Evolutionary conservation across 1,140 invertebrate genomes (phyloP).

Genomic region (Drosophila burlai): DNA sequence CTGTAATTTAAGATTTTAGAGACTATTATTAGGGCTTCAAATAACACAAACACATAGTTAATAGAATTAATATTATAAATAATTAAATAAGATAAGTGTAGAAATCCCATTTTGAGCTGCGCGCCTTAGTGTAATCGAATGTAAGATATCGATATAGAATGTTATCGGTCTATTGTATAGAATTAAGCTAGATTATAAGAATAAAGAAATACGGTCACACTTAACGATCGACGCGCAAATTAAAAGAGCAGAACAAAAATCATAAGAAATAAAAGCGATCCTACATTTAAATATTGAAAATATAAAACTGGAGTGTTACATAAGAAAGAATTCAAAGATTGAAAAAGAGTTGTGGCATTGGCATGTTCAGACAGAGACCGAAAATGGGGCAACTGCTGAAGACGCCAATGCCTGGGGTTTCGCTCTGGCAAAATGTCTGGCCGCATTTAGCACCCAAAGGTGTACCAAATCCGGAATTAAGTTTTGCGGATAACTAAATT

Average conservation of each 20-base stretch:
- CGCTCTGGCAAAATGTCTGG: conserved; percentile 85
- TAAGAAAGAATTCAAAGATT: neutral
- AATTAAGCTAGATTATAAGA: too few species aligned
- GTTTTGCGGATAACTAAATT: conserved; percentile 43
- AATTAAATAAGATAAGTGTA: too few species aligned
- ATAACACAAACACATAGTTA: neutral
- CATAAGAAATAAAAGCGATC: too few species aligned
- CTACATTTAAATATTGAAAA: too few species aligned
- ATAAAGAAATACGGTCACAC: too few species aligned
- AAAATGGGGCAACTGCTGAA: conserved; percentile 63
- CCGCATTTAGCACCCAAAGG: conserved; percentile 65
- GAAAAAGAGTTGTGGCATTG: conserved; percentile 14
- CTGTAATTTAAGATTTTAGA: conserved; percentile 76
- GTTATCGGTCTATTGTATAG: too few species aligned
- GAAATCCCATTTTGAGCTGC: neutral
- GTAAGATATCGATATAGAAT: too few species aligned
- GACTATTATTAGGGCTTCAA: neutral
- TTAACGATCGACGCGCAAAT: too few species aligned
- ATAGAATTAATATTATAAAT: too few species aligned
- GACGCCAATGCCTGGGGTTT: conserved; percentile 65
- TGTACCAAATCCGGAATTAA: conserved; percentile 80
- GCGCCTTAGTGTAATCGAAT: too few species aligned
- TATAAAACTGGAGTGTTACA: too few species aligned
- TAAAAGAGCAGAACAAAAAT: too few species aligned
- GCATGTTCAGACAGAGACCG: conserved; percentile 68